A percentile compares a stretch with the other conserved stretches of the same genome.
phyloP scores from a whole-genome alignment of 2,888 invertebrate genomes.

The Sarcophaga carnaria region DNA sequence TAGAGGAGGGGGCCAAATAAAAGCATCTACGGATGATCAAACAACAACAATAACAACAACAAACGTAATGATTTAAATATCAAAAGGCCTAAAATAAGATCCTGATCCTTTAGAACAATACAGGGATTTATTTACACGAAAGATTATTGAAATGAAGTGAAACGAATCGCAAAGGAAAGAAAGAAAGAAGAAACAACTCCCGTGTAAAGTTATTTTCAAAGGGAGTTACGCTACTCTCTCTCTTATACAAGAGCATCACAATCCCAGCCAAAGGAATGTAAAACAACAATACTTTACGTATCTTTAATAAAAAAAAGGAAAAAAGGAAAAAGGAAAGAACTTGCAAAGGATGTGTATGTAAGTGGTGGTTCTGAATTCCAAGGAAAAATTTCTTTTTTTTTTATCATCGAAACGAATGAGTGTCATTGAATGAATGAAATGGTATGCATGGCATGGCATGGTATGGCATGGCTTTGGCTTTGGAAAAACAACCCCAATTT shows the following conservation, averaged over 20 bases:
- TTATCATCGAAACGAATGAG: neutral
- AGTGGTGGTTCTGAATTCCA: too few species aligned
- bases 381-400: neutral
- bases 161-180: neutral
- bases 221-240: neutral
- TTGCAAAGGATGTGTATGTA: too few species aligned
- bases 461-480: neutral
- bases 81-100: constrained; percentile 52
- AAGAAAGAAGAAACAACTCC: neutral
- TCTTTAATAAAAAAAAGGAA: too few species aligned
- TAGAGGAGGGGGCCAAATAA: constrained; percentile 20
- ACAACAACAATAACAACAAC: constrained; percentile 30
- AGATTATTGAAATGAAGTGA: constrained; percentile 5
- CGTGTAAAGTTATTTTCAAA: neutral
- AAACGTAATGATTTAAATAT: constrained; percentile 66
- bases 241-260: neutral
- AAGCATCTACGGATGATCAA: constrained; percentile 37
- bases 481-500: neutral
- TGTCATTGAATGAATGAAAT: neutral
- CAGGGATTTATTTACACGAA: constrained; percentile 61
- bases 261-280: too few species aligned
- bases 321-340: too few species aligned
- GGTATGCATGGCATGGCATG: neutral
- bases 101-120: constrained; percentile 59
- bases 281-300: too few species aligned